These are phyloP conservation scores for Nephrocerus scutellatus DNA, from an alignment of 2,888 invertebrate species.

Conservation along the genomic window DNA sequence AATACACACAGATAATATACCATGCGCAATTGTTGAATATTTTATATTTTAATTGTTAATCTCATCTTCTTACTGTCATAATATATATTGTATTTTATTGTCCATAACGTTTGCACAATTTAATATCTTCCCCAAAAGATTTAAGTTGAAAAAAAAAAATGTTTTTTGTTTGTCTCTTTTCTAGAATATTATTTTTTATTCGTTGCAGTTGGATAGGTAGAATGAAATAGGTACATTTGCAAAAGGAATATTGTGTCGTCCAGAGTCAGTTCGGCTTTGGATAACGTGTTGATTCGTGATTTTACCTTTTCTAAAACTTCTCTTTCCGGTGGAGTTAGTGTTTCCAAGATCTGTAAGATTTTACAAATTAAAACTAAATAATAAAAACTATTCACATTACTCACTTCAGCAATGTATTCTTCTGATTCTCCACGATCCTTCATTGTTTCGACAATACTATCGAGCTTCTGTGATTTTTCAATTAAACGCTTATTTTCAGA, in stretches of 20 bases:
- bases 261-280: constrained; percentile 69
- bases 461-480: constrained; percentile 79
- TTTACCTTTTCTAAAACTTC: constrained; percentile 69
- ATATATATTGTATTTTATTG: no score
- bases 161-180: no score
- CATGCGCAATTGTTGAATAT: no score
- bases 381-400: constrained; percentile 43
- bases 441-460: constrained; percentile 73
- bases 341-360: constrained; percentile 53
- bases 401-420: constrained; percentile 72
- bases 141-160: no score
- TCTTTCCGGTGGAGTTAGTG: constrained; percentile 78
- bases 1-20: no score
- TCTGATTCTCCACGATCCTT: constrained; percentile 69
- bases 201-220: constrained; percentile 27
- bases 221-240: constrained; percentile 64
- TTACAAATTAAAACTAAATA: background rate
- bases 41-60: no score
- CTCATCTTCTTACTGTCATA: no score
- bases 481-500: constrained; percentile 68
- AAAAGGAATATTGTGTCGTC: constrained; percentile 78
- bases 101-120: no score
- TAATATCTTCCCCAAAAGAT: no score
- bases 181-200: constrained; percentile 1
- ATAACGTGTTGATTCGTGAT: constrained; percentile 66